A percentile compares a stretch with the other conserved stretches of the same genome.
phyloP scores from a whole-genome alignment of 2,797 vertebrate species.

The Xyrichtys novacula region DNA sequence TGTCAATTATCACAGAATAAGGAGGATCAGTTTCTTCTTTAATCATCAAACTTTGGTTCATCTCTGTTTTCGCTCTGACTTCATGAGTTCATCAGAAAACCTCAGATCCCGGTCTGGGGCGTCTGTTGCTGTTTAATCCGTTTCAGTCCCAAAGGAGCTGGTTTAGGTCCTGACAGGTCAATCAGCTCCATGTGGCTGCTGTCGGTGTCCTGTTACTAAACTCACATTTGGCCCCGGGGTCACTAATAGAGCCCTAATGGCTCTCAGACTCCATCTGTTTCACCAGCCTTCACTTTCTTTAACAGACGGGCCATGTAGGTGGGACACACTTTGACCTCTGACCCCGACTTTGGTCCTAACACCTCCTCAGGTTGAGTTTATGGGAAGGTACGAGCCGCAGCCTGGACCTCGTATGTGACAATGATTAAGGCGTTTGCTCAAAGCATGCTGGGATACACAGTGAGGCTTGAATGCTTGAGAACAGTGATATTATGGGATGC shows the following conservation, averaged over 20 bases:
- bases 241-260: constrained; percentile 61
- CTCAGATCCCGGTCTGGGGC: not conserved
- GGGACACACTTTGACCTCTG: constrained; percentile 32
- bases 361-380: not conserved
- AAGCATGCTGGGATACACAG: no score
- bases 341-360: constrained; percentile 11
- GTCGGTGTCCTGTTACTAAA: constrained; percentile 57
- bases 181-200: constrained; percentile 55
- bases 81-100: no score
- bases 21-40: no score
- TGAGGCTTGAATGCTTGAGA: no score
- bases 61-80: no score
- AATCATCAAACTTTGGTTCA: no score
- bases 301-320: constrained; percentile 5
- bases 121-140: not conserved
- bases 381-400: not conserved
- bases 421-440: no score
- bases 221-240: constrained; percentile 59
- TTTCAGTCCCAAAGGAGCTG: constrained; percentile 1
- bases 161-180: constrained; percentile 20
- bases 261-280: constrained; percentile 51
- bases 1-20: no score
- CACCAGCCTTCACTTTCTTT: constrained; percentile 13
- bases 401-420: no score
- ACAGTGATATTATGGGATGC: no score